Base-by-base conservation (phyloP, 1,140 invertebrate genomes). In the Trichonephila clavipes region DNA sequence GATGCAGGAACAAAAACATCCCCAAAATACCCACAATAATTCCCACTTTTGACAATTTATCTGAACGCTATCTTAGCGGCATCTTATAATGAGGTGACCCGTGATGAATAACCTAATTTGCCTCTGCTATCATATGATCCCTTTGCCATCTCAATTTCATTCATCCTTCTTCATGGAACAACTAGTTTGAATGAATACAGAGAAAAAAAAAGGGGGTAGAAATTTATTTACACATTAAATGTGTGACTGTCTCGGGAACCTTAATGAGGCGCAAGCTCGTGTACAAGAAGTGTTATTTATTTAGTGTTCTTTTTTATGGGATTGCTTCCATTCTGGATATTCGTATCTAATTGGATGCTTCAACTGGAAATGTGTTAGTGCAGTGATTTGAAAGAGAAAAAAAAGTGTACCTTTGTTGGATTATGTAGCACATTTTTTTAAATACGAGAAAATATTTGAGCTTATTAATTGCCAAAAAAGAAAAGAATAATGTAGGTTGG, bases 111-210 rank as follows among this genome's bases (percentile, higher is more conserved):
- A 81, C 69, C 69, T 40, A 82, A 81, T 90, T 90, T 34, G 58
- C 77, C 66, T 40, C n/a, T 16, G n/a, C 77, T 90, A 61, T 90
- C 89, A 81, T n/a, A 51, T 90, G 69, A 90, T 81, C 40, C 61
- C 58, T 61, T 82, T 8, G 24, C 51, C 51, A 81, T 82, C 28
- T 21, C 66, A 10, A n/a, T 90, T 81, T 90, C 89, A 90, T 90
- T 90, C 89, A 90, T 90, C 89, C 72, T 90, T 82, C 51, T 90
- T 81, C 89, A 34, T n/a, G 28, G 34, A 81, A 61, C 58, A 61
- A 34, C 24, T 21, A 24, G n/a, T 51, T 24, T 62, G 28, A 81
- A 82, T 90, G 89, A n/a, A n/a, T 51, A 51, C 51, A 86, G 5
- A 16, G 18, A 34, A 83, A 77, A 77, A 21, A n/a, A 58, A 85